A percentile compares a stretch with the other conserved stretches of the same genome.
Evolutionary conservation across 2,113 vertebrate species (phyloP).

Genomic region (Vanacampus margaritifer): DNA sequence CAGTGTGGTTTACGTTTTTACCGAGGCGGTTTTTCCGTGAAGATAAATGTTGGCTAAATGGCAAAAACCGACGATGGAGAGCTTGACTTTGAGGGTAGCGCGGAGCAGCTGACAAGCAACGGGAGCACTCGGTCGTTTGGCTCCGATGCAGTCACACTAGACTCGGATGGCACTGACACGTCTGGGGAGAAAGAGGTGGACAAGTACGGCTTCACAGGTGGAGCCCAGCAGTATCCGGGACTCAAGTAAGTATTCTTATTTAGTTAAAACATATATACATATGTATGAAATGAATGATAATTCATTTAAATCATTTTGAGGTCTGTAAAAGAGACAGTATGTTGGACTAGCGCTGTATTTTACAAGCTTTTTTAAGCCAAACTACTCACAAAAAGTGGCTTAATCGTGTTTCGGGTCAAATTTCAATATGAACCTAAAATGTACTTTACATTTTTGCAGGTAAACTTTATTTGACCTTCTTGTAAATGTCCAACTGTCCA

Average conservation of each 20-base stretch:
- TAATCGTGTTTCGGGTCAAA: no score
- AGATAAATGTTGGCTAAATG: conserved; percentile 60
- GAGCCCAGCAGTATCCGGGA: conserved; percentile 75
- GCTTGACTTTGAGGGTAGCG: conserved; percentile 63
- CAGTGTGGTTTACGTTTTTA: background rate
- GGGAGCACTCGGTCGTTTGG: conserved; percentile 58
- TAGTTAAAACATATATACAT: background rate
- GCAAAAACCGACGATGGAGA: conserved; percentile 67
- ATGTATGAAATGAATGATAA: background rate
- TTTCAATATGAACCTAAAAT: no score
- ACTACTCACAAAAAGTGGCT: no score
- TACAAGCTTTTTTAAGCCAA: no score
- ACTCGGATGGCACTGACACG: conserved; percentile 73
- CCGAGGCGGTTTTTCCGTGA: background rate
- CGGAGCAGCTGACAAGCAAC: conserved; percentile 68
- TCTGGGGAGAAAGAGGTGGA: conserved; percentile 76
- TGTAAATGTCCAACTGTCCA: no score
- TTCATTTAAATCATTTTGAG: no score
- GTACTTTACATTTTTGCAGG: no score
- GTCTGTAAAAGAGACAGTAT: no score
- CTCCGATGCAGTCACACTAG: conserved; percentile 53
- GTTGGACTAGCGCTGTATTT: no score
- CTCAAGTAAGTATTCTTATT: conserved; percentile 64
- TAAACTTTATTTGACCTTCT: no score
- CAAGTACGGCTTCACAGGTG: conserved; percentile 89